Evolutionary conservation across 2,113 vertebrate genomes (phyloP), one percentile per base, ranked within the genome.

Genomic region (Cololabis saira): DNA sequence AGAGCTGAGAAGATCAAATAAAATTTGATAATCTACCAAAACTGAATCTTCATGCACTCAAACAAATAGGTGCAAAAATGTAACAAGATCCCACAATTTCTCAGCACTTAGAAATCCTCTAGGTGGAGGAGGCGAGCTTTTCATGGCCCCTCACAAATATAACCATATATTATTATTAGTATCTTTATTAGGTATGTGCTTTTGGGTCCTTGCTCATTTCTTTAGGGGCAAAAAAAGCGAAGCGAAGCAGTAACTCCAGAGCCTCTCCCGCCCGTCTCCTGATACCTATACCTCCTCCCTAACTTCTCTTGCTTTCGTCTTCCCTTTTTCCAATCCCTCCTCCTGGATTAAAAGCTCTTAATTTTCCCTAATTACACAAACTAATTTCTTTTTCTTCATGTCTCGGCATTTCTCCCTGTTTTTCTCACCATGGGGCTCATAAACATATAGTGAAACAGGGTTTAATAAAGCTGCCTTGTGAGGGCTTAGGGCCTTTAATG

Each of bases 311-410:
- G 51, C 52, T 67, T 65, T 21, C 61, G 14, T 49, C 57, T 60
- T 74, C 17, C 41, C 66, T 63, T 67, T 61, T 58, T 64, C 60
- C 66, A 71, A 78, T 49, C 76, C 79, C 89, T 88, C 91, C 82
- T 84, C 72, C 79, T 87, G 88, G 87, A 92, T 90, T 89, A 87
- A 90, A 90, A 89, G 81, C 91, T 90, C 91, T 92, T 93, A 90
- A 93, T 92, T 91, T 88, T 80, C 83, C 87, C 90, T 93, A 94
- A 94, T 94, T 93, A 91, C 86, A 89, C 87, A 91, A 90, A 90
- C 90, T 90, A 57, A 92, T 92, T 93, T 91, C 21, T 88, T 89
- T 89, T 92, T 91, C 83, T 91, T 78, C 86, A 82, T 91, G 88
- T 82, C 87, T 89, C 88, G 45, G 90, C 90, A 91, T 87, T 90